A percentile compares a stretch with the other conserved stretches of the same genome.
Evolutionary conservation across 2,113 vertebrate genomes (phyloP).

Genomic region (Recurvirostra avosetta): DNA sequence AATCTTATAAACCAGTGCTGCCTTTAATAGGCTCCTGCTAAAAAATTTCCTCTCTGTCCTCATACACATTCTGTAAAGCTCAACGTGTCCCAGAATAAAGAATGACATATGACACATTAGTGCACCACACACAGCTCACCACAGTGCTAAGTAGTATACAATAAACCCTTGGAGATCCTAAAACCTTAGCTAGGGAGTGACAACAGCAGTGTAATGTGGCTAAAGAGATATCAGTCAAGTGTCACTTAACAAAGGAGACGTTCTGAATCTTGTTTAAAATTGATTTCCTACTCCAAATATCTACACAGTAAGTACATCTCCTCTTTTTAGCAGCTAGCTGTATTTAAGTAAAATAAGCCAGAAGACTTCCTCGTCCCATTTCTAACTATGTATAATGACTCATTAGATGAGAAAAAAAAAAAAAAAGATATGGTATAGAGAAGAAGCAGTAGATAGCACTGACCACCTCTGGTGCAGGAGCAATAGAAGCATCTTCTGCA

Average conservation of each 20-base stretch:
- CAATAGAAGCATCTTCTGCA: background rate
- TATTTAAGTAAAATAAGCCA: background rate
- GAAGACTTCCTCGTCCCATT: background rate
- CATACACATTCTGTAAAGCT: background rate
- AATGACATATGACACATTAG: background rate
- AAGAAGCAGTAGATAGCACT: background rate
- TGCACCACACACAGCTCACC: background rate
- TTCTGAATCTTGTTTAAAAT: background rate
- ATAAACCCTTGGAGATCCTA: background rate
- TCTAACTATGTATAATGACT: background rate
- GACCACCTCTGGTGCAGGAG: background rate
- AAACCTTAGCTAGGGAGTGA: background rate
- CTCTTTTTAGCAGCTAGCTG: background rate
- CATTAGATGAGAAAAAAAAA: background rate
- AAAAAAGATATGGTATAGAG: background rate
- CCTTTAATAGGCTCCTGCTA: background rate
- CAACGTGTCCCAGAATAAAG: background rate
- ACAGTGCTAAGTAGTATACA: background rate
- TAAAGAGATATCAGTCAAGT: background rate
- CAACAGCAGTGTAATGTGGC: background rate
- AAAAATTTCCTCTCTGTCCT: background rate
- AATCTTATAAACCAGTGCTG: background rate
- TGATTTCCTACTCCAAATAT: background rate
- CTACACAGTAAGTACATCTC: background rate
- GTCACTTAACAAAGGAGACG: background rate